Evolutionary conservation across 1,140 invertebrate species (phyloP).

Genomic region (Aphis craccivora): DNA sequence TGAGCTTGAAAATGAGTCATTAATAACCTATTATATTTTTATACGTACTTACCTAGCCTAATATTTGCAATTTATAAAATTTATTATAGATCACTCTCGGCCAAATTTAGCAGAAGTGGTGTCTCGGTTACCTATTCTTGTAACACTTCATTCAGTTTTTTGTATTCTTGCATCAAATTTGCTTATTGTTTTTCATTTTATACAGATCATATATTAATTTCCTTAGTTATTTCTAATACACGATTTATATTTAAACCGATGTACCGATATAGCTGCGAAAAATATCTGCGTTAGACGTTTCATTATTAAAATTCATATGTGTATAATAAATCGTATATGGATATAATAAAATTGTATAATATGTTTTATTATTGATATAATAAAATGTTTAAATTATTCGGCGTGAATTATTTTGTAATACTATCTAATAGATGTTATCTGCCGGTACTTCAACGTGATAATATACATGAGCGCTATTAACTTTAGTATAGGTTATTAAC

Average conservation of each 20-base stretch:
- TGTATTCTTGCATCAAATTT: background rate
- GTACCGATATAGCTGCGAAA: background rate
- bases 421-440: background rate
- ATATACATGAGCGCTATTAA: background rate
- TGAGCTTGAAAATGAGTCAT: background rate
- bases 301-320: background rate
- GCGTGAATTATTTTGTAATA: background rate
- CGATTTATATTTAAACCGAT: background rate
- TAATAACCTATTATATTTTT: background rate
- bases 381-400: background rate
- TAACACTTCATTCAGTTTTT: background rate
- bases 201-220: background rate
- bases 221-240: background rate
- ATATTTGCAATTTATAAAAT: too few species aligned
- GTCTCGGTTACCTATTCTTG: background rate
- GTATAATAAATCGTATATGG: background rate
- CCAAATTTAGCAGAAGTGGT: background rate
- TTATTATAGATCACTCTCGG: background rate
- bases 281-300: background rate
- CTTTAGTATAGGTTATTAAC: background rate
- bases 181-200: background rate
- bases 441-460: too few species aligned
- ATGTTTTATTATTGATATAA: too few species aligned
- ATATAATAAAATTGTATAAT: background rate
- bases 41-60: background rate